phyloP scores from a whole-genome alignment of 2,888 invertebrate species.

The Nineta flava region DNA sequence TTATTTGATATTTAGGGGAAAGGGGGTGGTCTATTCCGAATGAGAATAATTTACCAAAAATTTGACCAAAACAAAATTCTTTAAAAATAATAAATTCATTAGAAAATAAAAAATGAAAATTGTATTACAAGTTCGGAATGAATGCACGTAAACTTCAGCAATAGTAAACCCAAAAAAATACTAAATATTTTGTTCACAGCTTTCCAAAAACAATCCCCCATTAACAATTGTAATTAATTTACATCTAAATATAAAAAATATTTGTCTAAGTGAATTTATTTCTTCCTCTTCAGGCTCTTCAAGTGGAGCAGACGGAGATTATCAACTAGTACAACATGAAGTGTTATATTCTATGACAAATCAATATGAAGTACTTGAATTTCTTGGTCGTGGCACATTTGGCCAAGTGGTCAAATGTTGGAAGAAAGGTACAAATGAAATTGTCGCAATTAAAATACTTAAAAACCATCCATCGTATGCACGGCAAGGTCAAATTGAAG shows the following conservation, averaged over 20 bases:
- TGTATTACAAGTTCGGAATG: no score
- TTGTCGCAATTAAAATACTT: constrained; percentile 99
- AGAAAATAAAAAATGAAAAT: no score
- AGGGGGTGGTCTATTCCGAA: no score
- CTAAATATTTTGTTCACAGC: no score
- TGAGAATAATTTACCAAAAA: no score
- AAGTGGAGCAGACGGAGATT: constrained; percentile 89
- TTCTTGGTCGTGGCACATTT: constrained; percentile 97
- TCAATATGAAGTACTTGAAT: constrained; percentile 93
- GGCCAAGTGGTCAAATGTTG: constrained; percentile 99
- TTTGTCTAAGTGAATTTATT: constrained; percentile 7
- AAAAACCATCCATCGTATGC: constrained; percentile 99
- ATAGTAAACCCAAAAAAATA: no score
- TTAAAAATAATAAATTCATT: no score
- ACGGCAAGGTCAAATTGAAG: constrained; percentile 99
- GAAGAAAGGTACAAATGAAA: constrained; percentile 99
- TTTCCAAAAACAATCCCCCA: no score
- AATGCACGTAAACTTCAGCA: no score
- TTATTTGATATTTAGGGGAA: no score
- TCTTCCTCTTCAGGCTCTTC: constrained; percentile 43
- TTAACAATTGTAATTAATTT: no score
- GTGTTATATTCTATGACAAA: constrained; percentile 93
- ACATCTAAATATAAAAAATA: background rate
- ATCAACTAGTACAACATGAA: constrained; percentile 97
- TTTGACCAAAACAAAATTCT: no score